These are phyloP conservation scores for Ciconia maguari DNA, from an alignment of 2,113 vertebrate species.

Conservation along the genomic window DNA sequence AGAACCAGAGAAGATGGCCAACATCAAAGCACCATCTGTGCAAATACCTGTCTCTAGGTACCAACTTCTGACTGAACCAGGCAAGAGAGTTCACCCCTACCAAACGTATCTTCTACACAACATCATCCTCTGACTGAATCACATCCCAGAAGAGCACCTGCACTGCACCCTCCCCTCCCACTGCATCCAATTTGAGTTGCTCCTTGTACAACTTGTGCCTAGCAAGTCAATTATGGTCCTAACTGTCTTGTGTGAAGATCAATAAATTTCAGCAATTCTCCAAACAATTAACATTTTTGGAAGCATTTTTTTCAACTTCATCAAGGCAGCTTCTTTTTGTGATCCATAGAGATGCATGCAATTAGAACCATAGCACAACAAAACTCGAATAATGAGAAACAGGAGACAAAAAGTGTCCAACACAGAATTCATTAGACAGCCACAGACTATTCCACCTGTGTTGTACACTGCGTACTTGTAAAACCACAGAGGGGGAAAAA, in stretches of 20 bases:
- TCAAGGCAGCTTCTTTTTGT: neutral
- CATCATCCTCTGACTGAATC: neutral
- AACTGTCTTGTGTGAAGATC: neutral
- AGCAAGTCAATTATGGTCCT: neutral
- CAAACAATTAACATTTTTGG: neutral
- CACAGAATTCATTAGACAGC: constrained; percentile 10
- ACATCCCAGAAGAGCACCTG: neutral
- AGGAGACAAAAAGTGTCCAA: neutral
- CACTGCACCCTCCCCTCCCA: neutral
- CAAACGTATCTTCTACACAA: neutral
- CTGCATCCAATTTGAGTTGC: neutral
- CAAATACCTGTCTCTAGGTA: neutral
- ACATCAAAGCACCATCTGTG: neutral
- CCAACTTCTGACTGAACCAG: neutral
- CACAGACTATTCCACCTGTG: neutral
- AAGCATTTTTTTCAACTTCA: constrained; percentile 3
- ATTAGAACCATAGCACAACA: neutral
- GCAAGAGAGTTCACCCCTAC: neutral
- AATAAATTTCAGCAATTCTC: constrained; percentile 1
- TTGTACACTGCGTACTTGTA: neutral
- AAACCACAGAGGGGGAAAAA: neutral
- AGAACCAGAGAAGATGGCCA: neutral
- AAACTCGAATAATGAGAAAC: neutral
- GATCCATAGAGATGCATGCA: neutral
- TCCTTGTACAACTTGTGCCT: neutral